phyloP scores from a whole-genome alignment of 35 echinoderm and acorn worm species.

The Holothuria glaberrima region DNA sequence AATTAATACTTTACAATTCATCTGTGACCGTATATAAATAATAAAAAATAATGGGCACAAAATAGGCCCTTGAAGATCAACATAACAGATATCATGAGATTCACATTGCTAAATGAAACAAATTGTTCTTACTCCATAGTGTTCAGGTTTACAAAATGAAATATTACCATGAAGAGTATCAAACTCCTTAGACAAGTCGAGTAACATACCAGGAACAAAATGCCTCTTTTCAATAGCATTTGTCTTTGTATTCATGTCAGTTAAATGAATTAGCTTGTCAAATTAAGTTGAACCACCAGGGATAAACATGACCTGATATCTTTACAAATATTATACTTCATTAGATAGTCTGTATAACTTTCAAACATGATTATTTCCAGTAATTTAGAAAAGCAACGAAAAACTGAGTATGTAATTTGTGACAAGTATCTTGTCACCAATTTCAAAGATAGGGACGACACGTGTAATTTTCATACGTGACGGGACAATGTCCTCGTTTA shows the following conservation, averaged over 20 bases:
- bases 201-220: constrained; percentile 5
- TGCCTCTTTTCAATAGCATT: background rate
- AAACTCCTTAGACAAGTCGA: constrained; percentile 67
- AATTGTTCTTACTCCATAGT: constrained; percentile 59
- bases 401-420: background rate
- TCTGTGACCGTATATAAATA: constrained; percentile 14
- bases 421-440: background rate
- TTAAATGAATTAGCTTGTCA: background rate
- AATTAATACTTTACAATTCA: background rate
- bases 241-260: background rate
- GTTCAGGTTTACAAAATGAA: constrained; percentile 21
- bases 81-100: constrained; percentile 6
- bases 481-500: too few relatives aligned
- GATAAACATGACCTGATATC: constrained; percentile 6
- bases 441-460: too few relatives aligned
- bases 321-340: background rate
- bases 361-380: background rate
- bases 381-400: background rate
- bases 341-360: background rate
- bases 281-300: background rate
- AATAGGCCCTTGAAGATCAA: constrained; percentile 31
- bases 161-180: constrained; percentile 66
- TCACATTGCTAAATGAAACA: constrained; percentile 34
- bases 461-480: too few relatives aligned
- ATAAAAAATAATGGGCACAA: constrained; percentile 15